Evolutionary conservation across 2,888 invertebrate species (phyloP).

Genomic region (Caenorhabditis zanzibari): DNA sequence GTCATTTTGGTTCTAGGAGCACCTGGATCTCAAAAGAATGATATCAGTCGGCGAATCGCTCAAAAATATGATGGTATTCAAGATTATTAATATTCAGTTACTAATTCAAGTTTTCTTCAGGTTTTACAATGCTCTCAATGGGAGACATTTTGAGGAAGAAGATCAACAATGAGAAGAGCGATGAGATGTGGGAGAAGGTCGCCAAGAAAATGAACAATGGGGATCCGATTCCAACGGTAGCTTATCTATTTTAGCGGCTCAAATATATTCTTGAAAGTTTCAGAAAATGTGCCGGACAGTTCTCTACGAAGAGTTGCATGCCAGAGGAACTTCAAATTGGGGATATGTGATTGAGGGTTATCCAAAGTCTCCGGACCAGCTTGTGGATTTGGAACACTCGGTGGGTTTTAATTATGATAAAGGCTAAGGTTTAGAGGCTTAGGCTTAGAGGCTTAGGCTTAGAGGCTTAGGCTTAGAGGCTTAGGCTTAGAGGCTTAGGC

Average conservation of each 20-base stretch:
- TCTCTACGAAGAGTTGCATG: constrained; percentile 82
- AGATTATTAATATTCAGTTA: no score
- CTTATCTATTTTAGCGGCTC: no score
- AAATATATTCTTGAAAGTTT: constrained; percentile 41
- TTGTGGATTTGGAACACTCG: constrained; percentile 82
- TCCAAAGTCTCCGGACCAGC: constrained; percentile 84
- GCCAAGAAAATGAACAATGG: constrained; percentile 83
- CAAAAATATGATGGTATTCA: constrained; percentile 82
- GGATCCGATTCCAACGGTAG: constrained; percentile 81
- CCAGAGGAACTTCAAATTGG: constrained; percentile 79
- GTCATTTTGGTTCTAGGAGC: constrained; percentile 82
- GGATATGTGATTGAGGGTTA: constrained; percentile 85
- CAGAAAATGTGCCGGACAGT: constrained; percentile 84
- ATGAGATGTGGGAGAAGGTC: constrained; percentile 81
- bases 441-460: no score
- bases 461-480: no score
- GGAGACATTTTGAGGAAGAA: constrained; percentile 84
- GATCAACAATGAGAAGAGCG: constrained; percentile 77
- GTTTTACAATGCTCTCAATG: constrained; percentile 76
- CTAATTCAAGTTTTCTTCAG: constrained; percentile 29
- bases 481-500: no score
- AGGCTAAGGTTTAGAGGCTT: no score
- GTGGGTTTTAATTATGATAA: constrained; percentile 65
- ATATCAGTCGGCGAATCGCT: constrained; percentile 78
- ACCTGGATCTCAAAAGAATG: constrained; percentile 81